A percentile compares a stretch with the other conserved stretches of the same genome.
phyloP scores from a whole-genome alignment of 2,888 invertebrate genomes.

The Esperia sulphurella region DNA sequence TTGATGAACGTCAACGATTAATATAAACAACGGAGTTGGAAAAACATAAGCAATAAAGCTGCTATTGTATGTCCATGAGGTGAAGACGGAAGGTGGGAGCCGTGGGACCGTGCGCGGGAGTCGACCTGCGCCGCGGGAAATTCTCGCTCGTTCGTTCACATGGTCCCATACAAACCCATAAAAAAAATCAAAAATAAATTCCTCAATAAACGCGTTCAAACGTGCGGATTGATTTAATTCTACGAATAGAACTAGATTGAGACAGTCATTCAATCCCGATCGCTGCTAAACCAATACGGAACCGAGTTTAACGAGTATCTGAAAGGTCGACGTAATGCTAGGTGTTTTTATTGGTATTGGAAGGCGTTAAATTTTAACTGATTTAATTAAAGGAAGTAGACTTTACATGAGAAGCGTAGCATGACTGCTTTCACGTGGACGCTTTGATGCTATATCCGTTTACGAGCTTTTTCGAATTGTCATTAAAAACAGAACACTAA shows the following conservation, averaged over 20 bases:
- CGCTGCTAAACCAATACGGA: constrained; percentile 17
- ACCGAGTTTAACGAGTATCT: constrained; percentile 25
- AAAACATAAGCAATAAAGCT: constrained; percentile 63
- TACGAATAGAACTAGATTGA: constrained; percentile 20
- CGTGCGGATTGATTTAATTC: constrained; percentile 12
- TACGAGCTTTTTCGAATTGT: constrained; percentile 29
- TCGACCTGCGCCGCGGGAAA: constrained; percentile 66
- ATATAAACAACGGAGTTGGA: constrained; percentile 54
- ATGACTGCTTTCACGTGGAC: constrained; percentile 24
- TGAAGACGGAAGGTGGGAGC: constrained; percentile 57
- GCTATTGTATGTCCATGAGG: constrained; percentile 62
- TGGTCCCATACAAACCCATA: constrained; percentile 31
- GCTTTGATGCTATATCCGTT: constrained; percentile 47
- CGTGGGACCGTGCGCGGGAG: constrained; percentile 60
- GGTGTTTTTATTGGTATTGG: constrained; percentile 34
- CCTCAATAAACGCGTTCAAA: constrained; percentile 9
- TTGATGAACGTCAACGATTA: constrained; percentile 53
- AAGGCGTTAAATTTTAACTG: constrained; percentile 27
- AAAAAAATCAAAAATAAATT: constrained; percentile 20
- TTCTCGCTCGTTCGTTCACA: constrained; percentile 50
- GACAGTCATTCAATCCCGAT: constrained; percentile 16
- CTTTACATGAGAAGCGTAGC: constrained; percentile 22
- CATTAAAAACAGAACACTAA: not conserved
- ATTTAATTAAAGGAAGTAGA: constrained; percentile 38
- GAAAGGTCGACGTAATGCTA: constrained; percentile 23